Evolutionary conservation across 2,888 invertebrate genomes (phyloP), one percentile per base, ranked within the genome.

Genomic region (Synanthedon vespiformis): DNA sequence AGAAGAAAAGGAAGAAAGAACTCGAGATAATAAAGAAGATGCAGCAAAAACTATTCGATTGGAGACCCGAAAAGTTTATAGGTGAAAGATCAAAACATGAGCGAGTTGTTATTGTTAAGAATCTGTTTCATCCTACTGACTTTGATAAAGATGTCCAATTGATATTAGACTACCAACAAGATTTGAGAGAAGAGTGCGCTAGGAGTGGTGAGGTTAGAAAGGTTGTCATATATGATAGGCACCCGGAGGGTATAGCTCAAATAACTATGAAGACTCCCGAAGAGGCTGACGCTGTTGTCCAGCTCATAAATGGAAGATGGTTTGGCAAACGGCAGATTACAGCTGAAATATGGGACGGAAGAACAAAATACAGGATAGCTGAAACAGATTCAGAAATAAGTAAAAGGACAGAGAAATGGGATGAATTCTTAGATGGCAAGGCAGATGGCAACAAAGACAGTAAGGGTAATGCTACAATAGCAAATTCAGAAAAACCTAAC

Each of bases 1-100:
- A 96, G 76, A 93, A 94, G 76, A 95, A 93, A 72, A 94, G 93
- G 77, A 95, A 95, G 74, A 93, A 93, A 62, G 96, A 96, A 59
- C 93, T 96, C 64, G 95, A 98, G 60, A 98, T 97, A 71, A 74
- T 96, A 53, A 95, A 95, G 80, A 96, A 96, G 77, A 93, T 94
- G 80, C 95, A 98, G 72, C 95, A 97, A 72, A 97, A 96, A 91
- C 84, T 98, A 51, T 95, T 99, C 74, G 98, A 97, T 75, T 99
- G 99, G 99, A 89, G 95, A 56, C 98, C 98, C 0, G 98, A 99
- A 64, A 95, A 95, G 74, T 89, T 95, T 72, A 86, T 93, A 40
- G 96, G 95, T 1, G 95, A 95, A 67, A 89, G 97, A 51, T 90
- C 92, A 0, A 96, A 95, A 72, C 92, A 95, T 74, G 99, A 99